These are phyloP conservation scores for Pterocles orientalis DNA, from an alignment of 2,113 vertebrate species.

Conservation along the genomic window DNA sequence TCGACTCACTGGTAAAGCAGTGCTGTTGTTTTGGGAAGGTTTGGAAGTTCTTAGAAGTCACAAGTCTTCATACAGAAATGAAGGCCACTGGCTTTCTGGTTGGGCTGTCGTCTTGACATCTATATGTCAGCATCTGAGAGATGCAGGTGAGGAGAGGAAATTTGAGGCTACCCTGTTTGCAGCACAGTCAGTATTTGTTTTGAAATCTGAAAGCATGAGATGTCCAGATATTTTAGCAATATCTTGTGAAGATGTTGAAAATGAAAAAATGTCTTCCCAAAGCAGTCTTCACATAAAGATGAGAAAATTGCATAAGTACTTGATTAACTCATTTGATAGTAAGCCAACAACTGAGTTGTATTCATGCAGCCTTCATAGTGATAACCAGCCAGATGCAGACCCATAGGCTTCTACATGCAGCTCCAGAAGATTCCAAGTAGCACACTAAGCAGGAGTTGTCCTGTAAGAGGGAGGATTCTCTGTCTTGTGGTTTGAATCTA, in stretches of 20 bases:
- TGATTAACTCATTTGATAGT: background rate
- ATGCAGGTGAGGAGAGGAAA: background rate
- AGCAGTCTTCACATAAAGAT: background rate
- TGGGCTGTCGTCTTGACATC: background rate
- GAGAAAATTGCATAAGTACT: background rate
- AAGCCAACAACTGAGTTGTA: background rate
- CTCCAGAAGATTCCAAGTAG: background rate
- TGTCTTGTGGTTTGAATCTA: background rate
- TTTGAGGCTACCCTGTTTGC: background rate
- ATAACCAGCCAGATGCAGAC: background rate
- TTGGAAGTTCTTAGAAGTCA: background rate
- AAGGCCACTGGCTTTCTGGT: background rate
- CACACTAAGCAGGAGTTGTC: background rate
- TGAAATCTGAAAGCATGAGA: background rate
- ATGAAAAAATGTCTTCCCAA: background rate
- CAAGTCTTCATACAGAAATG: background rate
- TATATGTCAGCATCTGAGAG: background rate
- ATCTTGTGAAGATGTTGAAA: background rate
- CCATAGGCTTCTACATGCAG: background rate
- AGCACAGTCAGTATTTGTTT: background rate
- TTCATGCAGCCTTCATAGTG: background rate
- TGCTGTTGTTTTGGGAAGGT: background rate
- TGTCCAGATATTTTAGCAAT: background rate
- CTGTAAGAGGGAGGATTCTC: background rate
- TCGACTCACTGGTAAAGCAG: background rate